Conservation (phyloP, 1,140 invertebrate species). For the Eriosoma lanigerum region DNA sequence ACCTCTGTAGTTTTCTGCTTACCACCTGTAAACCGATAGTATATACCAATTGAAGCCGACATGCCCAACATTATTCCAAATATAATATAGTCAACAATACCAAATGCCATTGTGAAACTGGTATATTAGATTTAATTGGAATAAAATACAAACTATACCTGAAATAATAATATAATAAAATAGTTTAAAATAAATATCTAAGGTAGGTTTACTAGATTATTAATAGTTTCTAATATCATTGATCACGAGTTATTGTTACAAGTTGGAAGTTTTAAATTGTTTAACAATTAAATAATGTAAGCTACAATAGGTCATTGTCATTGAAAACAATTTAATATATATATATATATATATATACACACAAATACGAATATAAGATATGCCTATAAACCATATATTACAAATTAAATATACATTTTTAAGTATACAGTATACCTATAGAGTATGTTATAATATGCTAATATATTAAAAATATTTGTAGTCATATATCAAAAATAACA, state of each 20-base stretch:
- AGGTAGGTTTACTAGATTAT: too few relatives aligned
- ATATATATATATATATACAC: too few relatives aligned
- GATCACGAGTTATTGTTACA: too few relatives aligned
- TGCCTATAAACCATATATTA: too few relatives aligned
- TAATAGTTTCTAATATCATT: background rate
- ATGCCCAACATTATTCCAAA: conserved; percentile 65
- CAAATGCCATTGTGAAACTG: conserved; percentile 9
- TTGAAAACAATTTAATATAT: too few relatives aligned
- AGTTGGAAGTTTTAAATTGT: background rate
- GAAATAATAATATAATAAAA: background rate
- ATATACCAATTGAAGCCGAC: conserved; percentile 75
- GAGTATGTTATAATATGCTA: background rate
- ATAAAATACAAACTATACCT: background rate
- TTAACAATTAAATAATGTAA: background rate
- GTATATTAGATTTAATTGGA: background rate
- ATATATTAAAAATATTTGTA: too few relatives aligned
- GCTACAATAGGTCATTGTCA: background rate
- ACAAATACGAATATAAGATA: too few relatives aligned
- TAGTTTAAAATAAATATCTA: too few relatives aligned
- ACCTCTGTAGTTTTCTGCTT: conserved; percentile 82
- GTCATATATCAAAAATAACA: too few relatives aligned
- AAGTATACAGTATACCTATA: background rate
- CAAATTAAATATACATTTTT: too few relatives aligned
- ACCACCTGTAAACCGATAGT: conserved; percentile 81
- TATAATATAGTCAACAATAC: conserved; percentile 66